These are phyloP conservation scores for Mycteria americana DNA, from an alignment of 2,797 vertebrate genomes.

Conservation along the genomic window DNA sequence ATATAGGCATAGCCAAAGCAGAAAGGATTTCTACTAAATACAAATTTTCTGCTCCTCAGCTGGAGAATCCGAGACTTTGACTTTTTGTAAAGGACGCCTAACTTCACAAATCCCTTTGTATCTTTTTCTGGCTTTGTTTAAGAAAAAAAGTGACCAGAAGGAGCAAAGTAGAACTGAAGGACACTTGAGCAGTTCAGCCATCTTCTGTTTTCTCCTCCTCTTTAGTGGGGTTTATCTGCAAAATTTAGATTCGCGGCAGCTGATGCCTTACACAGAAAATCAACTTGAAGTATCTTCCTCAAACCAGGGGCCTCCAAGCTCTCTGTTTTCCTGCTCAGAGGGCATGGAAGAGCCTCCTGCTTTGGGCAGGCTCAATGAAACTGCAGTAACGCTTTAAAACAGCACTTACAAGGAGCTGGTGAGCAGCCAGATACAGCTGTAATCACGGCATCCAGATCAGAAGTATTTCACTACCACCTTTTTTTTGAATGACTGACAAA, in stretches of 20 bases:
- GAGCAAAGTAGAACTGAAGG: neutral
- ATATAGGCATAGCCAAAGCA: neutral
- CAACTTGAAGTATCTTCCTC: neutral
- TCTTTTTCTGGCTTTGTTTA: neutral
- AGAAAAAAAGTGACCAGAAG: neutral
- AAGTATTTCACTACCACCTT: neutral
- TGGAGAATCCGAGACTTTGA: neutral
- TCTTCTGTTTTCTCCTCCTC: neutral
- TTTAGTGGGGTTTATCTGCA: neutral
- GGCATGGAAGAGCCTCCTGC: neutral
- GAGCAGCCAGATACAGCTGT: neutral
- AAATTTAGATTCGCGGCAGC: neutral
- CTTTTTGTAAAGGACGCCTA: neutral
- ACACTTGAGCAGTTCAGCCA: neutral
- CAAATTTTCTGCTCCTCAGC: neutral
- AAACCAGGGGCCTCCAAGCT: neutral
- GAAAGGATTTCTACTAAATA: neutral
- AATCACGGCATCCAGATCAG: neutral
- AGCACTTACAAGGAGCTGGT: neutral
- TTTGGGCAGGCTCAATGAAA: neutral
- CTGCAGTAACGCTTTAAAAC: neutral
- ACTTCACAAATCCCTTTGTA: neutral
- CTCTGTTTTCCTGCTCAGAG: neutral
- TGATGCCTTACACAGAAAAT: neutral
- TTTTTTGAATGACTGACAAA: neutral